phyloP scores from a whole-genome alignment of 2,888 invertebrate genomes.

The Zelleria hepariella region DNA sequence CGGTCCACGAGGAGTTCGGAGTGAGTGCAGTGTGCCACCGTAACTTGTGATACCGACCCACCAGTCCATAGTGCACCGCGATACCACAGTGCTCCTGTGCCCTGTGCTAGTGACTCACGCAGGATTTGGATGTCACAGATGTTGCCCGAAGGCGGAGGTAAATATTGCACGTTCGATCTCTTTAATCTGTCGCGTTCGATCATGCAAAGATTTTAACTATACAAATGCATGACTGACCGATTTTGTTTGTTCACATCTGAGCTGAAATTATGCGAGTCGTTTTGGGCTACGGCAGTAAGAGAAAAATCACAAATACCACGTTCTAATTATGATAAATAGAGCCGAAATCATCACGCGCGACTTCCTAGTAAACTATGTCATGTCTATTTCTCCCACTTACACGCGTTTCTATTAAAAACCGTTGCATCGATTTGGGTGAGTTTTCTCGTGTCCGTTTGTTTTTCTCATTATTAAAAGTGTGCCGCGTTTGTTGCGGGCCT shows the following conservation, averaged over 20 bases:
- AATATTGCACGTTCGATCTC: no score
- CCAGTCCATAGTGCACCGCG: constrained; percentile 9
- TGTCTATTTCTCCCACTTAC: neutral
- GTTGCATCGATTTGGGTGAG: neutral
- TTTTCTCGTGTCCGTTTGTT: constrained; percentile 10
- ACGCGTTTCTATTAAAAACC: neutral
- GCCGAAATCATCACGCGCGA: neutral
- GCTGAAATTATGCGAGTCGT: no score
- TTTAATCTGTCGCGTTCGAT: no score
- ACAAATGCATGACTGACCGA: no score
- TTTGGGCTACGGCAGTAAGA: no score
- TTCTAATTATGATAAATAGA: neutral
- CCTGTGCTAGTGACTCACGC: constrained; percentile 17
- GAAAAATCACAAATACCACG: neutral
- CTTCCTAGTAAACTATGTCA: neutral
- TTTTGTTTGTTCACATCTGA: no score
- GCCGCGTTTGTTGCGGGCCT: constrained; percentile 17
- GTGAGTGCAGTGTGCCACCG: neutral
- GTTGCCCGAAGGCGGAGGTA: constrained; percentile 65
- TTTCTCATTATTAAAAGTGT: constrained; percentile 27
- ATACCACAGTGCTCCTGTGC: constrained; percentile 11
- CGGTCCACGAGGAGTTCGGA: neutral
- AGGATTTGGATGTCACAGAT: constrained; percentile 63
- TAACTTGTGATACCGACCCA: neutral
- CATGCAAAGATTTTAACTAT: no score